Percentiles rank a stretch among this genome's conserved stretches.
Evolutionary conservation across 2,113 vertebrate genomes (phyloP).

Genomic region (Scopus umbretta): DNA sequence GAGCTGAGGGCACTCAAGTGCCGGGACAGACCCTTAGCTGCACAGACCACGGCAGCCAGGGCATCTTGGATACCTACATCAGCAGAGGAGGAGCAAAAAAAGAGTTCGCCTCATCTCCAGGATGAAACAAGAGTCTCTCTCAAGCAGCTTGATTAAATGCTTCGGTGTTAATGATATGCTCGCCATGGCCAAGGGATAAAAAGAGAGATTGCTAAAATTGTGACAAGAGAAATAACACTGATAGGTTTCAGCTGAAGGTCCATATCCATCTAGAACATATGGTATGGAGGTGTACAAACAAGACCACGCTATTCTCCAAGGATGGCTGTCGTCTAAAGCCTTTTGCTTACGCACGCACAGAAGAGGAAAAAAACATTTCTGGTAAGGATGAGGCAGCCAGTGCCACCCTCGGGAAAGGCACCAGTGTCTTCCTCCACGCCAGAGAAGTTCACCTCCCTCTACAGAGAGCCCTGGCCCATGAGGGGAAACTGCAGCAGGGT

Average conservation of each 20-base stretch:
- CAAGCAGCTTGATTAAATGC: neutral
- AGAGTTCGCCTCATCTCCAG: neutral
- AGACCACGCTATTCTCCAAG: neutral
- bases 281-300: neutral
- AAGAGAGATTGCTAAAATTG: neutral
- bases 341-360: neutral
- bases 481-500: neutral
- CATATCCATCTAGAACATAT: neutral
- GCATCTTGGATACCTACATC: accelerated
- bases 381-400: neutral
- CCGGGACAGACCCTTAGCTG: neutral
- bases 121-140: neutral
- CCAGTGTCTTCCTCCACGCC: neutral
- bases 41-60: neutral
- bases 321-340: neutral
- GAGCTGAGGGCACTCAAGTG: neutral
- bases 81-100: neutral
- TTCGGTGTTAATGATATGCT: accelerated
- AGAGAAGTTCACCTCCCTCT: neutral
- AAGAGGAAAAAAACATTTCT: neutral
- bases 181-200: neutral
- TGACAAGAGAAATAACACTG: neutral
- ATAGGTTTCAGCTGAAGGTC: neutral
- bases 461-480: neutral
- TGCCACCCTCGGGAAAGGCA: neutral